Conservation (phyloP, 2,888 invertebrate genomes). For the Tinea pellionella region DNA sequence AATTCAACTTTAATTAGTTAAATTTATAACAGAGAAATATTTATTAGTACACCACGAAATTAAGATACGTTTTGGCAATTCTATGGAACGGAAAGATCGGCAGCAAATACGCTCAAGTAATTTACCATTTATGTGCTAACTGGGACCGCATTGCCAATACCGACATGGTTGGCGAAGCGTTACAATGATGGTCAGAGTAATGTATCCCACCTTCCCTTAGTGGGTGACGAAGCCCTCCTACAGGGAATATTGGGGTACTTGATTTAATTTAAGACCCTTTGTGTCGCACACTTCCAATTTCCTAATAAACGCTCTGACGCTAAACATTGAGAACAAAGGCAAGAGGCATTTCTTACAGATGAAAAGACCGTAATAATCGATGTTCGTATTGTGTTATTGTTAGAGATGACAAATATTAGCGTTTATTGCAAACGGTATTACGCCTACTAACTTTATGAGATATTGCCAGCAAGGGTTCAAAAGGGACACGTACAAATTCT, state of each 20-base stretch:
- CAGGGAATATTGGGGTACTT: slow-evolving; percentile 47
- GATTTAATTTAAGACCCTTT: slow-evolving; percentile 61
- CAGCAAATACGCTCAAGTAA: slow-evolving; percentile 14
- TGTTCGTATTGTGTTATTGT: slow-evolving; percentile 36
- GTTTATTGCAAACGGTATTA: slow-evolving; percentile 20
- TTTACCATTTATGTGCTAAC: slow-evolving; percentile 24
- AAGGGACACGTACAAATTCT: slow-evolving; percentile 22
- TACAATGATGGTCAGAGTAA: slow-evolving; percentile 21
- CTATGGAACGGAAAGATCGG: background rate
- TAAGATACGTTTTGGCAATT: background rate
- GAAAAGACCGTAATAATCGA: slow-evolving; percentile 40
- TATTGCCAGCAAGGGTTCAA: slow-evolving; percentile 24
- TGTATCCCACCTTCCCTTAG: slow-evolving; percentile 27
- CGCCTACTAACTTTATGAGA: slow-evolving; percentile 23
- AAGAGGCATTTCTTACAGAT: slow-evolving; percentile 27
- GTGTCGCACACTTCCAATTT: slow-evolving; percentile 52
- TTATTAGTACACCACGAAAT: background rate
- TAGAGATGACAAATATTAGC: slow-evolving; percentile 37
- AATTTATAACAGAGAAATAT: background rate
- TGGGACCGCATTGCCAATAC: slow-evolving; percentile 28
- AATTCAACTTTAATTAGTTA: background rate
- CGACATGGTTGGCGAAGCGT: slow-evolving; percentile 19
- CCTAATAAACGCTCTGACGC: slow-evolving; percentile 45
- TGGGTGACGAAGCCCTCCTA: slow-evolving; percentile 36
- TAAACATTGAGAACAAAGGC: slow-evolving; percentile 37